Evolutionary conservation across 1,140 invertebrate genomes (phyloP), one percentile per base, ranked within the genome.

Genomic region (Metopolophium dirhodum): DNA sequence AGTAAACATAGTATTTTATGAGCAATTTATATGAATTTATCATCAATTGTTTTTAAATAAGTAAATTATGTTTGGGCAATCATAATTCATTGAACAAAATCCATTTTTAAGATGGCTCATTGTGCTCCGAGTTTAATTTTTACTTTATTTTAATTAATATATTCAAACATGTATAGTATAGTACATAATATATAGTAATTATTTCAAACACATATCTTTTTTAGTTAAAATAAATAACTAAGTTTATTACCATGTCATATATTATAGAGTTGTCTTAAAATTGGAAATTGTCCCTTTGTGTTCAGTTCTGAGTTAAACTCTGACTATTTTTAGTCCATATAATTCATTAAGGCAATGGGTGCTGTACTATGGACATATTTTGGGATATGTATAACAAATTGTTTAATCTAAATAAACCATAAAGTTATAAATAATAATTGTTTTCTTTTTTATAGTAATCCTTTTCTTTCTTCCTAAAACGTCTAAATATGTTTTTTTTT

Each of bases 311-410:
- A 77, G 41, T 61, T 77, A n/a, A 35, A 47, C n/a, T 45, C 57
- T 90, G 20, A 35, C 54, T 77, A 35, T 91, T 91, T 91, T 91
- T 49, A 49, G n/a, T 83, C 68, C 35, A 23, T 91, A 68, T 83
- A 82, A 51, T 82, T 91, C n/a, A 91, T 82, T 82, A 77, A 82
- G 77, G 45, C 41, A 47, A 68, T 30, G 89, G 90, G 88, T 89
- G 35, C 45, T 82, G 68, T 91, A 82, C 20, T 83, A 49, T 82
- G 37, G 90, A 91, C 54, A 68, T 90, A 83, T 91, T 91, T 49
- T 77, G 90, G 68, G 90, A 51, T 91, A 49, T 91, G 68, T 91
- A 91, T 82, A 91, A 77, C 6, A 47, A 91, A 57, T 91, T 91
- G 30, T 91, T 91, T 82, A 82, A 35, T 35, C 2, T 51, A 91